Evolutionary conservation across 1,140 invertebrate species (phyloP), one percentile per base, ranked within the genome.

Genomic region (Drosophila elegans): DNA sequence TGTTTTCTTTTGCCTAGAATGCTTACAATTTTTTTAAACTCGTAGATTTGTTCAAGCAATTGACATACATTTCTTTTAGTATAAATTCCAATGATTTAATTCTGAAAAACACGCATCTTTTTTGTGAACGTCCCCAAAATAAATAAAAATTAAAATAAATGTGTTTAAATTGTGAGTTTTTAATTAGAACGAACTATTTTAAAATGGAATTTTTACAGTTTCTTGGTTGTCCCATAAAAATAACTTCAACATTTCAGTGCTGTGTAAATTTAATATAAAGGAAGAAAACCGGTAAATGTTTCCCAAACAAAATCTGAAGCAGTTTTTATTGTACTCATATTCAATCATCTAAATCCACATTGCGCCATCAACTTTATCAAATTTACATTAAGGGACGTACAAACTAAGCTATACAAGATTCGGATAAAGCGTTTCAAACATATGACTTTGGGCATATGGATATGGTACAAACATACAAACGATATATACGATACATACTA

Each of bases 291-390:
- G 55, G 1, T 63, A 16, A n/a, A 60, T 49, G 44, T 76, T 61
- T 88, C 83, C 83, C 83, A 86, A 86, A 81, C 72, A 75, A 74
- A 73, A 75, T 79, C 46, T 86, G 62, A 89, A 88, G 83, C 75
- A 64, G 49, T 77, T 82, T 86, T 85, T 86, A 86, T 86, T 86
- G 68, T 62, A 57, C 75, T 85, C 38, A 36, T 54, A 61, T 69
- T 85, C 41, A 36, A 48, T 66, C 63, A 59, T 49, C 36, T 39
- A 49, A 36, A 57, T 57, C 53, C 62, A 38, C 41, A 64, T 45
- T 64, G 29, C 53, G 42, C 42, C 56, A 59, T 59, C 53, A 41
- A 71, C 9, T 41, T 57, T 46, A 57, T 38, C 52, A 45, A 71
- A 71, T 72, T 57, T 72, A 72, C 68, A 72, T 76, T 75, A 42